A percentile compares a stretch with the other conserved stretches of the same genome.
Conservation (phyloP, 2,888 invertebrate species). For the Melieria picta region DNA sequence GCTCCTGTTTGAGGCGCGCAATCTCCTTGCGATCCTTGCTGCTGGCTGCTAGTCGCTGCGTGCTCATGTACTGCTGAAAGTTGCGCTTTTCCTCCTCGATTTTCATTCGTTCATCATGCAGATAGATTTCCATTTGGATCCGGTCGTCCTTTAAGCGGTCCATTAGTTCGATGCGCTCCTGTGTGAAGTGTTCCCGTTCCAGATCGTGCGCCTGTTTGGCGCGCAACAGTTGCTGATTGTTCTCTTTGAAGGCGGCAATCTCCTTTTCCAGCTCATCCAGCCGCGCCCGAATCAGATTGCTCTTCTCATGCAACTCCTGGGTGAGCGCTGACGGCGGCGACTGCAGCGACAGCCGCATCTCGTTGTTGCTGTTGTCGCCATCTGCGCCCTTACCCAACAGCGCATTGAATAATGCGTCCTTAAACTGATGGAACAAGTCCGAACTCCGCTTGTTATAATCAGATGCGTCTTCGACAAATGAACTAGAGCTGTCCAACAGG, state of each 20-base stretch:
- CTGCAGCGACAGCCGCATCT: not conserved
- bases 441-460: slow-evolving; percentile 9
- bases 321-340: slow-evolving; percentile 37
- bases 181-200: slow-evolving; percentile 72
- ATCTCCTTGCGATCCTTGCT: slow-evolving; percentile 79
- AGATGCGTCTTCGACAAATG: slow-evolving; percentile 21
- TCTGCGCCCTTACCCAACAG: slow-evolving; percentile 48
- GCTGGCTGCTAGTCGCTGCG: slow-evolving; percentile 72
- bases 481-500: slow-evolving; percentile 33
- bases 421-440: slow-evolving; percentile 56
- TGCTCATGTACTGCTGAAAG: slow-evolving; percentile 75
- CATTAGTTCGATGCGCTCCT: slow-evolving; percentile 71
- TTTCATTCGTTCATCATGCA: slow-evolving; percentile 77
- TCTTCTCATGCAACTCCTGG: slow-evolving; percentile 51
- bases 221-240: slow-evolving; percentile 68
- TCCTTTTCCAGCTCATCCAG: slow-evolving; percentile 75
- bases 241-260: slow-evolving; percentile 69
- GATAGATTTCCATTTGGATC: slow-evolving; percentile 72
- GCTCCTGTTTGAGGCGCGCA: slow-evolving; percentile 72
- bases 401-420: slow-evolving; percentile 53
- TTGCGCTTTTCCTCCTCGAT: slow-evolving; percentile 74
- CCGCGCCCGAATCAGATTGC: slow-evolving; percentile 67
- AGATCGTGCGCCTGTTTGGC: slow-evolving; percentile 72
- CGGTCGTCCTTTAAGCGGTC: slow-evolving; percentile 75
- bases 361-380: slow-evolving; percentile 28